Evolutionary conservation across 1,140 invertebrate genomes (phyloP).

Genomic region (Holotrichia oblita): DNA sequence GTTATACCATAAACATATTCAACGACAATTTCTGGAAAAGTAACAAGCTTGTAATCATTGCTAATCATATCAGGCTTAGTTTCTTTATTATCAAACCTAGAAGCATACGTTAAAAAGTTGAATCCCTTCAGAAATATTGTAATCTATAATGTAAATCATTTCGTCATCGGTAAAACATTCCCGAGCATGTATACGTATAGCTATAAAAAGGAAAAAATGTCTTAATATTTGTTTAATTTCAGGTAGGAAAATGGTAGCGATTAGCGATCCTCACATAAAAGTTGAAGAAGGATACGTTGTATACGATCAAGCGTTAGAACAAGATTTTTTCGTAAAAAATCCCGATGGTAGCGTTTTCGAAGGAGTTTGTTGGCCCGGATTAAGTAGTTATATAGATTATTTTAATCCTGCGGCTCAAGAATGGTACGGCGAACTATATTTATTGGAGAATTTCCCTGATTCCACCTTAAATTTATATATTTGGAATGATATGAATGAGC

Average conservation of each 20-base stretch:
- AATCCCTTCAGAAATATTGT: too few relatives aligned
- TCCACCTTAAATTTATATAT: conserved; percentile 67
- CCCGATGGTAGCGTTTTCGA: conserved; percentile 91
- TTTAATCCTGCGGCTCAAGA: conserved; percentile 70
- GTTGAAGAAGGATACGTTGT: conserved; percentile 69
- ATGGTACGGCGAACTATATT: conserved; percentile 72
- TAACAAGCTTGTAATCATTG: too few relatives aligned
- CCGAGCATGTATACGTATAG: too few relatives aligned
- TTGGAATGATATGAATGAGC: conserved; percentile 88
- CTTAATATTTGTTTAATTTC: too few relatives aligned
- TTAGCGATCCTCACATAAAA: conserved; percentile 83
- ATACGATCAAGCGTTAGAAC: conserved; percentile 75
- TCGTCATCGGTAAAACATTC: too few relatives aligned
- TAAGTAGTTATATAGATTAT: conserved; percentile 76
- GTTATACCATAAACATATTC: too few relatives aligned
- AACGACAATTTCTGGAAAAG: too few relatives aligned
- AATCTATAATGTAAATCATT: too few relatives aligned
- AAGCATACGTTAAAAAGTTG: too few relatives aligned
- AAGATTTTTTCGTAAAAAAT: conserved; percentile 87
- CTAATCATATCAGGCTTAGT: too few relatives aligned
- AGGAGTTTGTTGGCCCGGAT: conserved; percentile 76
- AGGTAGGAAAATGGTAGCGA: conserved; percentile 72
- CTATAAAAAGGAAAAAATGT: too few relatives aligned
- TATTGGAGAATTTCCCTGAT: conserved; percentile 63
- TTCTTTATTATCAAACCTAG: too few relatives aligned